Evolutionary conservation across 2,797 vertebrate genomes (phyloP).

Genomic region (Setipinna tenuifilis): DNA sequence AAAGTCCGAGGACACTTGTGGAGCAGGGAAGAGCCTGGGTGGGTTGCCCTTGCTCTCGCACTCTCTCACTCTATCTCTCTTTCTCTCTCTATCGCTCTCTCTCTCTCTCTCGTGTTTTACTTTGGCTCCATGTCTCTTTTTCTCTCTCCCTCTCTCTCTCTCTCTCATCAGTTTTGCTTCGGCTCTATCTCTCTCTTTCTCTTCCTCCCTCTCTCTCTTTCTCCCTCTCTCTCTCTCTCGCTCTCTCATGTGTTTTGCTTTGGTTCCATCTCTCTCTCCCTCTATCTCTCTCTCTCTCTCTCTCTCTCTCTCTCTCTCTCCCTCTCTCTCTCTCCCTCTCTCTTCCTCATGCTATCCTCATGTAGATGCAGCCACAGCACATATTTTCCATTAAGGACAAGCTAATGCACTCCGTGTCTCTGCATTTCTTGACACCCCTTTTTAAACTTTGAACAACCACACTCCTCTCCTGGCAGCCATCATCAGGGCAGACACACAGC

Average conservation of each 20-base stretch:
- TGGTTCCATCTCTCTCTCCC: background rate
- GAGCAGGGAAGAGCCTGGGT: conserved; percentile 42
- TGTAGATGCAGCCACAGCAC: background rate
- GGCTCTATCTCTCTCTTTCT: no score
- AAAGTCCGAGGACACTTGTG: conserved; percentile 45
- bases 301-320: background rate
- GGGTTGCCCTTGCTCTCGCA: conserved; percentile 31
- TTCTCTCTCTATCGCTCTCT: no score
- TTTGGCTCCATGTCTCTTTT: no score
- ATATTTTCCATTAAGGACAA: background rate
- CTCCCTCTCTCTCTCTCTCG: background rate
- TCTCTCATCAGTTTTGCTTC: no score
- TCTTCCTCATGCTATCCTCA: background rate
- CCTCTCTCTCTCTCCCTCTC: background rate
- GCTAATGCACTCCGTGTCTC: background rate
- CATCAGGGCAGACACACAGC: background rate
- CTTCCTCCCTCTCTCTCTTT: no score
- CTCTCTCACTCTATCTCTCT: background rate
- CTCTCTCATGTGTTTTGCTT: background rate
- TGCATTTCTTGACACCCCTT: conserved; percentile 3
- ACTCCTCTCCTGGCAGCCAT: background rate
- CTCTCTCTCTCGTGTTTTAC: no score
- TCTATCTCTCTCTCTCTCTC: background rate
- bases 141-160: no score
- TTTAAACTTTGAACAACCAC: conserved; percentile 2